Evolutionary conservation across 2,113 vertebrate genomes (phyloP), one percentile per base, ranked within the genome.

Genomic region (Pollachius pollachius): DNA sequence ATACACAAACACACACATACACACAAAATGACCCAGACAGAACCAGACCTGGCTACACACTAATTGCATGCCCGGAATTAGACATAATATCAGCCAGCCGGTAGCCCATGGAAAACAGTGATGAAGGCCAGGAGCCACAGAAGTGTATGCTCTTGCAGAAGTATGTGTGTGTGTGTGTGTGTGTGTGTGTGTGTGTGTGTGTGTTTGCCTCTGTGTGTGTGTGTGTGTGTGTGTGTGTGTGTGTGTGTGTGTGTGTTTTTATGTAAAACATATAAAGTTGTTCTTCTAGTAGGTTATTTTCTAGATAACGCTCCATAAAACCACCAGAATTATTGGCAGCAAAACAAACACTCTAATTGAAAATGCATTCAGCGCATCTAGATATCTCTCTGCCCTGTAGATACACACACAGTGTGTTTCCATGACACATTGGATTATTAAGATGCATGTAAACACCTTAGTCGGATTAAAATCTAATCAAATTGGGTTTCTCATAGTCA

Each of bases 51-150:
- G 77, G 82, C 79, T 82, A 80, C 87, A 83, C 85, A 85, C 79
- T 85, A 90, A 90, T 89, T 89, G 89, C 85, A 89, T 83, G 79
- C 76, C 85, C 84, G 70, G 81, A 88, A 87, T 90, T 89, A 85
- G 80, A 89, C 79, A 85, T 84, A 82, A 85, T 83, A 88, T 85
- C 79, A 85, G 75, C 74, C 80, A 81, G 77, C 56, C 68, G 63
- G 59, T 74, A 62, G 64, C 74, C 66, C 67, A 68, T 81, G 83
- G 82, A 89, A 79, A 89, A 86, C 70, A 72, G 34, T 57, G 67
- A 75, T 70, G 68, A 74, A 65, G 37, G 81, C 82, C 84, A 82
- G 37, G 37, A 41, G 37, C 61, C 65, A 15, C 58, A n/a, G 37
- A 41, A 25, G 69, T 62, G 66, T 73, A 18, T 69, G 27, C 34